A percentile compares a stretch with the other conserved stretches of the same genome.
These are phyloP conservation scores for Acrocyrtus sp. DNA, from an alignment of 2,888 invertebrate genomes.

Conservation along the genomic window DNA sequence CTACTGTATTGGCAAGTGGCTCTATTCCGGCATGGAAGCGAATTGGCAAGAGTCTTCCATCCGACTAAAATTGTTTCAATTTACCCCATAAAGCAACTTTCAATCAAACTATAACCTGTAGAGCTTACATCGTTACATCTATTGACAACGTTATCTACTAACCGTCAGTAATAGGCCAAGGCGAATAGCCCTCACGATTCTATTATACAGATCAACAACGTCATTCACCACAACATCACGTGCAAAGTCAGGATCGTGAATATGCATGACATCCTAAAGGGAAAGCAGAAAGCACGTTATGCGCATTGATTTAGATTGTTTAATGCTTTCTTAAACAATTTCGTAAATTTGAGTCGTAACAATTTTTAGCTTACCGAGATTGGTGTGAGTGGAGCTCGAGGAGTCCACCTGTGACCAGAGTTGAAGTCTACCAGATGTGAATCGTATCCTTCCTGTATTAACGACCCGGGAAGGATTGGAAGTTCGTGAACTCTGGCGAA, in stretches of 20 bases:
- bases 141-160: neutral
- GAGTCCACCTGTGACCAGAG: slow-evolving; percentile 33
- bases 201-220: slow-evolving; percentile 6
- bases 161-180: slow-evolving; percentile 14
- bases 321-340: too few species aligned
- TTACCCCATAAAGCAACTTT: slow-evolving; percentile 3
- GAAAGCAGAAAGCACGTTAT: too few species aligned
- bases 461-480: neutral
- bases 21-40: slow-evolving; percentile 26
- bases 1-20: slow-evolving; percentile 28
- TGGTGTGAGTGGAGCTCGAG: slow-evolving; percentile 13
- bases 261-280: slow-evolving; percentile 24
- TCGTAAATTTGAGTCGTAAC: too few species aligned
- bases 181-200: slow-evolving; percentile 16
- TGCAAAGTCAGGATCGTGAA: slow-evolving; percentile 31
- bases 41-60: slow-evolving; percentile 28
- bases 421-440: slow-evolving; percentile 30
- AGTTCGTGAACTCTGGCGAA: slow-evolving; percentile 19
- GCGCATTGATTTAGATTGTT: too few species aligned
- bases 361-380: slow-evolving; percentile 17
- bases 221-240: slow-evolving; percentile 26
- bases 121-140: neutral
- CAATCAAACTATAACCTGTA: neutral
- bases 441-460: slow-evolving; percentile 27
- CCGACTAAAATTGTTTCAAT: slow-evolving; percentile 9